Base-by-base conservation (phyloP, 2,888 invertebrate genomes). In the Escarpia spicata region DNA sequence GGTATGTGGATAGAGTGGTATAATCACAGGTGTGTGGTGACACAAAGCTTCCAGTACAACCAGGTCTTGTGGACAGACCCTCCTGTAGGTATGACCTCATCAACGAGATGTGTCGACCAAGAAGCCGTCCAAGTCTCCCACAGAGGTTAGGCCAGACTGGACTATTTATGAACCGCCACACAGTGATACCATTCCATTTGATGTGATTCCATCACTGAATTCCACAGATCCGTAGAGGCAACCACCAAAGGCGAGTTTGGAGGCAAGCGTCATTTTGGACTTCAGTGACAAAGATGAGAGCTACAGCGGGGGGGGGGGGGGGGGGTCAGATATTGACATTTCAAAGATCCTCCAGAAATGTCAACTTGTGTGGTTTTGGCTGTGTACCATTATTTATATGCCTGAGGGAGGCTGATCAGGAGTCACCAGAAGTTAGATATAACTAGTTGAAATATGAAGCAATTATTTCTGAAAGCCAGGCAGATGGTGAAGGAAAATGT, bases 261-360 rank as follows among this genome's bases (percentile, higher is more conserved):
- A 15, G 15, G 60, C 26, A 15, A 26, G 6, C 52, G 1, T 15
- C 52, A 75, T 26, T 75, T 4, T 26, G 75, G 75, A 52, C 12
- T 52, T 52, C 52, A 52, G 9, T 1, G 52, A 9, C 52, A 52
- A 12, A 12, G 52, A 52, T 52, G 3, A 12, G 52, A 12, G 75
- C 3, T 6, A n/a, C 19, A 75, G 19, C 75, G 26, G 3, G 26
- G n/a, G n/a, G n/a, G n/a, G n/a, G n/a, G n/a, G n/a, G n/a, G n/a
- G n/a, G n/a, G n/a, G 75, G 19, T 12, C 52, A 52, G 52, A 52
- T 52, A 52, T 52, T 75, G 75, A 75, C 75, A 75, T 75, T 75
- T 75, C 75, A 75, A 75, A 75, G 19, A 75, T 75, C 26, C n/a
- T 75, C 75, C 75, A 75, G 75, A 75, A 75, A 75, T 75, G 75